phyloP scores from a whole-genome alignment of 1,140 invertebrate species.

The Psilanteris sp. region DNA sequence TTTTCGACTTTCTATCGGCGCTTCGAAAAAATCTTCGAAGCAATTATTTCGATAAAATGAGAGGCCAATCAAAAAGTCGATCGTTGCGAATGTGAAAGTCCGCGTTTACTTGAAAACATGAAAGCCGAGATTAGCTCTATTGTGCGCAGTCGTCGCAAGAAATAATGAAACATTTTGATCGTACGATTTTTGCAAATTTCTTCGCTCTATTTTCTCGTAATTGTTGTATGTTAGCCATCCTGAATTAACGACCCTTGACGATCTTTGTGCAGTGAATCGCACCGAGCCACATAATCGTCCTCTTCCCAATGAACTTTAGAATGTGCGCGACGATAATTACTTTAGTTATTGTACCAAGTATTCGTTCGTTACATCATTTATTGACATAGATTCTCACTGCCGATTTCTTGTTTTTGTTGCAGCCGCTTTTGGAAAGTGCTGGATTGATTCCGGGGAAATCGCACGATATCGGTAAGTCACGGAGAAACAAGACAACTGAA shows the following conservation, averaged over 20 bases:
- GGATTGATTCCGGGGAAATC: conserved; percentile 16
- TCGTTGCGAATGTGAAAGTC: conserved; percentile 48
- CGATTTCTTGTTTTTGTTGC: conserved; percentile 20
- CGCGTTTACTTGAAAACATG: conserved; percentile 30
- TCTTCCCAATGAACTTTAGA: conserved; percentile 50
- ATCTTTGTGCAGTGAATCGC: conserved; percentile 54
- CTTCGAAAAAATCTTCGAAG: conserved; percentile 30
- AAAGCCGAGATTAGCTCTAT: conserved; percentile 39
- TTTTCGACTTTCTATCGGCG: conserved; percentile 29
- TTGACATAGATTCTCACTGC: not conserved
- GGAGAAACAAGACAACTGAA: no score
- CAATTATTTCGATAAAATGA: conserved; percentile 49
- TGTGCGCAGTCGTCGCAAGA: conserved; percentile 33
- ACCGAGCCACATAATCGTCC: conserved; percentile 54
- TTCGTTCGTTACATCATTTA: conserved; percentile 24
- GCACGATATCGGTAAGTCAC: conserved; percentile 39
- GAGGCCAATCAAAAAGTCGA: conserved; percentile 32
- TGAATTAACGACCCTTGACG: conserved; percentile 59
- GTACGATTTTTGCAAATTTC: conserved; percentile 55
- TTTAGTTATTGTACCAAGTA: conserved; percentile 9
- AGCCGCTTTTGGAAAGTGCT: conserved; percentile 8
- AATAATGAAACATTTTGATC: conserved; percentile 49
- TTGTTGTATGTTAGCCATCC: conserved; percentile 51
- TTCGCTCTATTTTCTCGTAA: conserved; percentile 54
- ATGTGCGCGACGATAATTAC: conserved; percentile 34